A percentile compares a stretch with the other conserved stretches of the same genome.
These are phyloP conservation scores for Ciconia stormi DNA, from an alignment of 2,113 vertebrate species.

Conservation along the genomic window DNA sequence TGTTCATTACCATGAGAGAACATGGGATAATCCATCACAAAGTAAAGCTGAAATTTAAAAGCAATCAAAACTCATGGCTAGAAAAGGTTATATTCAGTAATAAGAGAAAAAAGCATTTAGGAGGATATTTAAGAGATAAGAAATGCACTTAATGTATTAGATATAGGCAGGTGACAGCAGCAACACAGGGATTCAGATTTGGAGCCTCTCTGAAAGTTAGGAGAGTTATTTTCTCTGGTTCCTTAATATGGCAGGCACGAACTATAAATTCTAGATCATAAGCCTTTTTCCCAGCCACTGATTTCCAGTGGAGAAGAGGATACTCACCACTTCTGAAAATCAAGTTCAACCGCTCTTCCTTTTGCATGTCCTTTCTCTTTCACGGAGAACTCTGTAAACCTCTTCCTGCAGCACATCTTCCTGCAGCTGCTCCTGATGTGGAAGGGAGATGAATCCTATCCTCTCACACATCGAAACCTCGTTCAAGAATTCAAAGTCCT, in stretches of 20 bases:
- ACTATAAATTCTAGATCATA: background rate
- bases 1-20: background rate
- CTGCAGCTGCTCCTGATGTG: background rate
- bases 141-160: background rate
- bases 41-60: background rate
- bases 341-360: background rate
- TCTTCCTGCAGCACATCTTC: background rate
- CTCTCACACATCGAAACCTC: background rate
- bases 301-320: background rate
- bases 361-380: background rate
- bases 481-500: background rate
- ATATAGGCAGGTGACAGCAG: background rate
- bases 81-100: background rate
- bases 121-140: background rate
- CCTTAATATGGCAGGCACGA: background rate
- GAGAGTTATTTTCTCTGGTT: background rate
- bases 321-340: background rate
- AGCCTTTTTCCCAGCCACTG: background rate
- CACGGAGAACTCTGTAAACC: background rate
- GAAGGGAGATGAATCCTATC: background rate
- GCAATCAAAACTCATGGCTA: background rate
- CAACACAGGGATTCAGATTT: background rate
- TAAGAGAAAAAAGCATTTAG: background rate
- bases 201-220: background rate
- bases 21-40: background rate